Evolutionary conservation across 2,888 invertebrate species (phyloP).

Genomic region (Cheilosia impressa): DNA sequence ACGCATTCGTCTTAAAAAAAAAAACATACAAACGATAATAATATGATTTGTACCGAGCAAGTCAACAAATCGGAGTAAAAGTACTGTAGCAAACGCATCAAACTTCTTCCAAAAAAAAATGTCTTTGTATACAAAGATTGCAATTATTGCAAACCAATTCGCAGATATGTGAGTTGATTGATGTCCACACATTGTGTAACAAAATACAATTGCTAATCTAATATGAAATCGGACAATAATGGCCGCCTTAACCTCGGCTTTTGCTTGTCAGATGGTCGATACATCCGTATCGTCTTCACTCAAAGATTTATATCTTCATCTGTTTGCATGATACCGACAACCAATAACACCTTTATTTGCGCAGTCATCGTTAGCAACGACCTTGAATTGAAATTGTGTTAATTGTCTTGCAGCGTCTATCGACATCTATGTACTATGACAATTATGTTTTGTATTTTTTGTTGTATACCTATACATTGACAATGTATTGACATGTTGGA

Average conservation of each 20-base stretch:
- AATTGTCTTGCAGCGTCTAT: not conserved
- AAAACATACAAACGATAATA: too few relatives aligned
- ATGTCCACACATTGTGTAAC: too few relatives aligned
- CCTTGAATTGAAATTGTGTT: conserved; percentile 1
- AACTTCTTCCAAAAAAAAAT: too few relatives aligned
- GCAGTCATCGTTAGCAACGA: not conserved
- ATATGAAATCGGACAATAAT: too few relatives aligned
- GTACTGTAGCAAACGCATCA: too few relatives aligned
- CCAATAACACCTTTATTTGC: not conserved
- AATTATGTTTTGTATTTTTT: not conserved
- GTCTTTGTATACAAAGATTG: too few relatives aligned
- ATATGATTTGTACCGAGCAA: too few relatives aligned
- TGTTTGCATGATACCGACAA: not conserved
- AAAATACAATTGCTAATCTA: too few relatives aligned
- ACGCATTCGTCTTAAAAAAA: too few relatives aligned
- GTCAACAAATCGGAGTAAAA: too few relatives aligned
- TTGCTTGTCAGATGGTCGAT: not conserved
- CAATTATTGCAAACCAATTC: too few relatives aligned
- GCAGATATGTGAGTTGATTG: too few relatives aligned
- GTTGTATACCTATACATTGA: not conserved
- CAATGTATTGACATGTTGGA: not conserved
- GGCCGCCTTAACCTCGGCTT: not conserved
- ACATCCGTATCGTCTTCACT: not conserved
- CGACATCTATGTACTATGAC: not conserved
- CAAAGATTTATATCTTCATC: not conserved